Conservation (phyloP, 2,888 invertebrate genomes). For the Stenchaetothrips biformis region DNA sequence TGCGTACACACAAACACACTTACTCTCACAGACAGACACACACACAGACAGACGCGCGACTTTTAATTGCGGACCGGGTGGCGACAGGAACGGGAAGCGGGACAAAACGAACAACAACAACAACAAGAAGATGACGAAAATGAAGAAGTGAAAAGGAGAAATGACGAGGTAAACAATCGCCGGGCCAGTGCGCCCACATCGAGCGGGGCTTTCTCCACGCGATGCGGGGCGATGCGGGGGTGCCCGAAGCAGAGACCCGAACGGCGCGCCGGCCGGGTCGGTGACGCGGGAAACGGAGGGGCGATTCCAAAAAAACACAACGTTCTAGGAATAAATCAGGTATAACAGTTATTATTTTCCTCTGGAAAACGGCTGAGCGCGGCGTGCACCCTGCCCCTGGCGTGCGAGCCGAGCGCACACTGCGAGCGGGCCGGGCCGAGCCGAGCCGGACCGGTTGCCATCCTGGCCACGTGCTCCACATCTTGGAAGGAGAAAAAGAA, state of each 20-base stretch:
- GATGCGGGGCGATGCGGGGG: background rate
- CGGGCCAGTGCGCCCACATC: no score
- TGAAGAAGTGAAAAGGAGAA: background rate
- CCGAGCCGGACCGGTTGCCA: background rate
- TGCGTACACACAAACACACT: no score
- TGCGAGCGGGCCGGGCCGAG: background rate
- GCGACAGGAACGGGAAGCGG: background rate
- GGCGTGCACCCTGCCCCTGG: background rate
- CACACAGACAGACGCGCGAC: no score
- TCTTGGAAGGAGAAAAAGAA: background rate
- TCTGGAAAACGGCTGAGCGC: background rate
- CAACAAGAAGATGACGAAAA: background rate
- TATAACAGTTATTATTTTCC: background rate
- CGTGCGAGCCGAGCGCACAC: background rate
- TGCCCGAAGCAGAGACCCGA: background rate
- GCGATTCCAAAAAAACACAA: no score
- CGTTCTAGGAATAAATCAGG: no score
- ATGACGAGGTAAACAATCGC: background rate
- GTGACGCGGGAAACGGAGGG: no score
- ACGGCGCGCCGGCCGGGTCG: no score
- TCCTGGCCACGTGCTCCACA: background rate
- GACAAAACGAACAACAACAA: background rate
- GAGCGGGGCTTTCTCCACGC: background rate
- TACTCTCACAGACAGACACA: no score
- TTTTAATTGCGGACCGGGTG: no score